A percentile compares a stretch with the other conserved stretches of the same genome.
phyloP scores from a whole-genome alignment of 2,888 invertebrate genomes.

The Nomada flava region DNA sequence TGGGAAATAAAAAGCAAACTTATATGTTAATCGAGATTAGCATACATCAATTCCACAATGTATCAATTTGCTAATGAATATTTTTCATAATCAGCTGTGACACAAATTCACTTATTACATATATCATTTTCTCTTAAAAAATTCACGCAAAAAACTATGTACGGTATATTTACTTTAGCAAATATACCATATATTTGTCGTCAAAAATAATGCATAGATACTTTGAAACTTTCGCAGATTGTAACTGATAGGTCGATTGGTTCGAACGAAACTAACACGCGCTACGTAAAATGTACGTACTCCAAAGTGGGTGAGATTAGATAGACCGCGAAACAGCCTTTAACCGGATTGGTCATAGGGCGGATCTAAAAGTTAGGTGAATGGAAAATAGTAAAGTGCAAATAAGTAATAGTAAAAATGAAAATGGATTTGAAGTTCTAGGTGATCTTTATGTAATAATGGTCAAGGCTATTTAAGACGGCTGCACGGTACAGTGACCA shows the following conservation, averaged over 20 bases:
- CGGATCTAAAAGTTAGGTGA: not conserved
- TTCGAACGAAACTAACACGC: not conserved
- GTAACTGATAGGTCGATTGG: not conserved
- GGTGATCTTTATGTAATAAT: not conserved
- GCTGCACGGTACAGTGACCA: not conserved
- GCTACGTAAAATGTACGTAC: not conserved
- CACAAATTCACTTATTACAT: too few species aligned
- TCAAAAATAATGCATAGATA: too few species aligned
- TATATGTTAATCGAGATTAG: too few species aligned
- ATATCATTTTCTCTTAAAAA: too few species aligned
- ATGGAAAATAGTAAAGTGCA: not conserved
- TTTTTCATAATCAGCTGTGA: too few species aligned
- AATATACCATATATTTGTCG: too few species aligned
- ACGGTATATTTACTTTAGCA: too few species aligned
- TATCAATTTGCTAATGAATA: too few species aligned
- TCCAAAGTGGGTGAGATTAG: not conserved
- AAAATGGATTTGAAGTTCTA: not conserved
- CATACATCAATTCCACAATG: too few species aligned
- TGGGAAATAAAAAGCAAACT: too few species aligned
- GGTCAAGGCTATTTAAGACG: constrained; percentile 16
- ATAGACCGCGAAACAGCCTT: not conserved
- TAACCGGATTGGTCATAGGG: not conserved
- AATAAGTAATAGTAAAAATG: not conserved
- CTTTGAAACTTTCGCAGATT: too few species aligned
- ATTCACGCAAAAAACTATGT: too few species aligned